A percentile compares a stretch with the other conserved stretches of the same genome.
These are phyloP conservation scores for Pimephales promelas DNA, from an alignment of 2,113 vertebrate genomes.

Conservation along the genomic window DNA sequence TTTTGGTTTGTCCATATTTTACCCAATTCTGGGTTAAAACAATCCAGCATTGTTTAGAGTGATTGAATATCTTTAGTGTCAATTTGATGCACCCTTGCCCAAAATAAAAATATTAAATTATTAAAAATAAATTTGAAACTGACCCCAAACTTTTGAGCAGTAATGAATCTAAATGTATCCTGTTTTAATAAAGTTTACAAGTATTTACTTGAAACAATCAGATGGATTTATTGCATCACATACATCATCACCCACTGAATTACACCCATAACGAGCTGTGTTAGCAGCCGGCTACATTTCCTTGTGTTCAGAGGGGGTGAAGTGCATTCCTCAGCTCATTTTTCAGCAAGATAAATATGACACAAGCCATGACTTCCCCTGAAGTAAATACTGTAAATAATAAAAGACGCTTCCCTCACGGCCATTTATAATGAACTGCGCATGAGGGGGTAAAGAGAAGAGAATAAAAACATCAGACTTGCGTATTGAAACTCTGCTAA, in stretches of 20 bases:
- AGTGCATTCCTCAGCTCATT: constrained; percentile 77
- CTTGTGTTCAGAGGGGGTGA: constrained; percentile 73
- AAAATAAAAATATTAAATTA: not conserved
- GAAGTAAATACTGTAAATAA: constrained; percentile 89
- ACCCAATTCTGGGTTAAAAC: too few relatives aligned
- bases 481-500: constrained; percentile 18
- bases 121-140: not conserved
- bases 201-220: not conserved
- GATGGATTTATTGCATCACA: not conserved
- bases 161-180: not conserved
- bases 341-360: constrained; percentile 88
- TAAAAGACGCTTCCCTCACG: constrained; percentile 80
- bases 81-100: not conserved
- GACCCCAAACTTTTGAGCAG: not conserved
- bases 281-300: constrained; percentile 76
- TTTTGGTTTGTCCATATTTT: too few relatives aligned
- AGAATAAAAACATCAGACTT: constrained; percentile 15
- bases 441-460: constrained; percentile 3
- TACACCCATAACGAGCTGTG: constrained; percentile 79
- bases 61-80: too few relatives aligned
- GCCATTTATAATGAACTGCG: constrained; percentile 73
- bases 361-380: constrained; percentile 69
- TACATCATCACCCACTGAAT: constrained; percentile 67
- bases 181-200: not conserved
- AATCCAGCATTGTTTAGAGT: too few relatives aligned